Evolutionary conservation across 2,797 vertebrate genomes (phyloP).

Genomic region (Hyperoplus immaculatus): DNA sequence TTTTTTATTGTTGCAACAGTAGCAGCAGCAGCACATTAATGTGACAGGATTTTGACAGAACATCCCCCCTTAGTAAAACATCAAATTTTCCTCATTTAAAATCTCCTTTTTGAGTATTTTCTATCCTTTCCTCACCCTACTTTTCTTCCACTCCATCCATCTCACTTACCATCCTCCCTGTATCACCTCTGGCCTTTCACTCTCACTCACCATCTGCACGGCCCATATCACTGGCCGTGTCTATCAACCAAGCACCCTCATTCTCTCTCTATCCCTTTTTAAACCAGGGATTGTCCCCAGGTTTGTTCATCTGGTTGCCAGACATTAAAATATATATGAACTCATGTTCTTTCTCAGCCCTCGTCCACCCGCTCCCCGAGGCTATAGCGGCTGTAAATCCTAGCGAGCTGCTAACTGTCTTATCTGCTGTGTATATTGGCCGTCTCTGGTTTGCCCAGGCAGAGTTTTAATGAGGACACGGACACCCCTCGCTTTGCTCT

Average conservation of each 20-base stretch:
- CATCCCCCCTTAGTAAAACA: constrained; percentile 11
- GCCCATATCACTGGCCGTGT: constrained; percentile 20
- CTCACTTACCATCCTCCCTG: constrained; percentile 26
- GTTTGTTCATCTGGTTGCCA: constrained; percentile 65
- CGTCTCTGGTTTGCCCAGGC: constrained; percentile 67
- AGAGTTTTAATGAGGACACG: constrained; percentile 76
- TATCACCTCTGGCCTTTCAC: constrained; percentile 42
- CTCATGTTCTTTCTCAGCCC: constrained; percentile 55
- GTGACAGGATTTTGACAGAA: background rate
- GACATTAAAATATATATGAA: constrained; percentile 72
- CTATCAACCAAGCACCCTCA: constrained; percentile 36
- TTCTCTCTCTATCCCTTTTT: constrained; percentile 40
- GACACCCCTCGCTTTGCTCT: constrained; percentile 59
- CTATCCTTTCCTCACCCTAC: constrained; percentile 13
- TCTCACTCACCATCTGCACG: constrained; percentile 22
- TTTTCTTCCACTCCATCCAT: constrained; percentile 23
- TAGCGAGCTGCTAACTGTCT: constrained; percentile 66
- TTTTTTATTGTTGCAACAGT: constrained; percentile 35
- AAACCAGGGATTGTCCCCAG: constrained; percentile 55
- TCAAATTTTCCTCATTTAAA: constrained; percentile 2
- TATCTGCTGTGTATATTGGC: constrained; percentile 73
- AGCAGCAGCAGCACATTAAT: constrained; percentile 21
- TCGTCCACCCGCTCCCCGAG: constrained; percentile 52
- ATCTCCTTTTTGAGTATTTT: constrained; percentile 9
- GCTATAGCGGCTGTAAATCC: constrained; percentile 72